phyloP scores from a whole-genome alignment of 2,797 vertebrate species.

The Pantherophis alleghaniensis region DNA sequence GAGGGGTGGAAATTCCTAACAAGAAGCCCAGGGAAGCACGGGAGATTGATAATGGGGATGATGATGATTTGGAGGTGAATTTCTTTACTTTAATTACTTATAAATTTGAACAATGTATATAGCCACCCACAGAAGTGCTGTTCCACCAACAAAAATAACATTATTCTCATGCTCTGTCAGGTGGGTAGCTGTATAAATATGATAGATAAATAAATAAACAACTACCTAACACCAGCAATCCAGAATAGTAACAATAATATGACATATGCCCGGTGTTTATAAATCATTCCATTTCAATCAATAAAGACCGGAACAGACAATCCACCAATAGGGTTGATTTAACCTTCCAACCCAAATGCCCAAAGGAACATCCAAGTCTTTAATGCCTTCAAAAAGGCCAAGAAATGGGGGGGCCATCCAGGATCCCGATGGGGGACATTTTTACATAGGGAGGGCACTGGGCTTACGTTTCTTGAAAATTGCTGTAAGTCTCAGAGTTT shows the following conservation, averaged over 20 bases:
- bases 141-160: neutral
- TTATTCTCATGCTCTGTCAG: neutral
- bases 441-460: neutral
- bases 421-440: neutral
- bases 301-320: neutral
- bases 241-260: neutral
- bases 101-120: neutral
- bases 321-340: neutral
- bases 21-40: fast-evolving
- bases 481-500: neutral
- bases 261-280: neutral
- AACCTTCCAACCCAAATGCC: neutral
- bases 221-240: neutral
- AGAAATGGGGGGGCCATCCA: neutral
- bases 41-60: neutral
- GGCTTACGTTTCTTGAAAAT: neutral
- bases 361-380: neutral
- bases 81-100: neutral
- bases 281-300: neutral
- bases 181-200: neutral
- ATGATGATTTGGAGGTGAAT: neutral
- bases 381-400: neutral
- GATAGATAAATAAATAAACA: neutral
- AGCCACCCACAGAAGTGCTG: neutral
- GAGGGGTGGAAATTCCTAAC: neutral